Evolutionary conservation across 2,888 invertebrate genomes (phyloP), one percentile per base, ranked within the genome.

Genomic region (Eristalinus aeneus): DNA sequence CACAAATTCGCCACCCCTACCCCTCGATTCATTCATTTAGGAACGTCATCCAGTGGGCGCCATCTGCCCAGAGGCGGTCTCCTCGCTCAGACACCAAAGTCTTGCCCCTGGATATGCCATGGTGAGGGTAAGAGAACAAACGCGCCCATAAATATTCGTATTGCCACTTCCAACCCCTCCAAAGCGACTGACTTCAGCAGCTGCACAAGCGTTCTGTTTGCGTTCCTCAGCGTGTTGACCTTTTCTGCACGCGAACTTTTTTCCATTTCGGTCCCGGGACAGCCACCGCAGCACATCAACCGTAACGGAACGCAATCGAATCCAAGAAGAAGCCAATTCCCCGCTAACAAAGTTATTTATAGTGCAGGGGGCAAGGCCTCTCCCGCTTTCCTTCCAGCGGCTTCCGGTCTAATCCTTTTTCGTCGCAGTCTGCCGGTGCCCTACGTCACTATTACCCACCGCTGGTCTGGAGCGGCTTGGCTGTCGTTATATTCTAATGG

Each of bases 401-500:
- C 53, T 11, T 11, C 23, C 22, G 53, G 46, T 46, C 16, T 56
- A 73, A 68, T 65, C 64, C 71, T 73, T 77, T 80, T 73, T 36
- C 67, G 39, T 69, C 69, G 10, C 16, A 68, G 74, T 54, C 72
- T 61, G 32, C 8, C 53, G 63, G 6, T 60, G 27, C 68, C 67
- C 27, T 73, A n/a, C 56, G 56, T 2, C 27, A 34, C 31, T 27
- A 60, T 79, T 64, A 53, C 68, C 58, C 69, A 46, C 65, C 46
- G 46, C 46, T 16, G 39, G 39, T n/a, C 39, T 46, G 16, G 46
- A n/a, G 1, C 8, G 46, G 56, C 53, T 69, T 84, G 79, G 56
- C 67, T 80, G 85, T 81, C 85, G 81, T 86, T 86, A 86, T 81
- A 86, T 81, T 81, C 82, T 82, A 86, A 82, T 82, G 86, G 86